Percentiles rank a stretch among this genome's conserved stretches.
Conservation (phyloP, 2,797 vertebrate species). For the Decapterus maruadsi region DNA sequence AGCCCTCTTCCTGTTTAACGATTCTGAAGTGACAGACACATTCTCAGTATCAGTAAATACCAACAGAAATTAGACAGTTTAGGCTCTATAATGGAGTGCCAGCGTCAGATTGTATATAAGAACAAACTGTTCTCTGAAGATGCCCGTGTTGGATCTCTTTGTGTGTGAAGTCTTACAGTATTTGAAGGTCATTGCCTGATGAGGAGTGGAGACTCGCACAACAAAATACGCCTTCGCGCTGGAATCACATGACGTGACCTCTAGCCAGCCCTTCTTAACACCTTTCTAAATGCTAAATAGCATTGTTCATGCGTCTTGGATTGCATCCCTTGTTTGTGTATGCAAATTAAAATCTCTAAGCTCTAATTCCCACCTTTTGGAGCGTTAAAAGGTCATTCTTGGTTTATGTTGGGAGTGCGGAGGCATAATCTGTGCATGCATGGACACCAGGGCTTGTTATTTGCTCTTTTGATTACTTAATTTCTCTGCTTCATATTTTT, state of each 20-base stretch:
- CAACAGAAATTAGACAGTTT: conserved; percentile 42
- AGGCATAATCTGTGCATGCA: conserved; percentile 36
- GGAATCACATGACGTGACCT: conserved; percentile 70
- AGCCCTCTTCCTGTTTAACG: conserved; percentile 61
- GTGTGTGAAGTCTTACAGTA: conserved; percentile 43
- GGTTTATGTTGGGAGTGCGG: conserved; percentile 45
- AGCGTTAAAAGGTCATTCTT: conserved; percentile 74
- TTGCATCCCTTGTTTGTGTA: conserved; percentile 74
- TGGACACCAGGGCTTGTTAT: conserved; percentile 20
- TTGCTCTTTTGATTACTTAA: conserved; percentile 27
- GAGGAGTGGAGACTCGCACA: conserved; percentile 60
- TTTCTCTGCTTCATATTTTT: background rate
- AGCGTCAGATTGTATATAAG: conserved; percentile 28
- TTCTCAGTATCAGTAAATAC: conserved; percentile 42
- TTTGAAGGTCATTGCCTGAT: conserved; percentile 75
- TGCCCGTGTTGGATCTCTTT: conserved; percentile 25
- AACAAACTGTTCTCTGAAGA: conserved; percentile 35
- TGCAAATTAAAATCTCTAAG: conserved; percentile 73
- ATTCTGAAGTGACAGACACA: conserved; percentile 52
- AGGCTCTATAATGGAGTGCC: conserved; percentile 34
- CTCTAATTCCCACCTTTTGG: conserved; percentile 63
- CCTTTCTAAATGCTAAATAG: conserved; percentile 85
- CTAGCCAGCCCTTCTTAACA: conserved; percentile 74
- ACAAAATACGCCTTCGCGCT: conserved; percentile 60
- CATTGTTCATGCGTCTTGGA: conserved; percentile 69